Evolutionary conservation across 2,797 vertebrate genomes (phyloP).

Genomic region (Halcyon leucocephala): DNA sequence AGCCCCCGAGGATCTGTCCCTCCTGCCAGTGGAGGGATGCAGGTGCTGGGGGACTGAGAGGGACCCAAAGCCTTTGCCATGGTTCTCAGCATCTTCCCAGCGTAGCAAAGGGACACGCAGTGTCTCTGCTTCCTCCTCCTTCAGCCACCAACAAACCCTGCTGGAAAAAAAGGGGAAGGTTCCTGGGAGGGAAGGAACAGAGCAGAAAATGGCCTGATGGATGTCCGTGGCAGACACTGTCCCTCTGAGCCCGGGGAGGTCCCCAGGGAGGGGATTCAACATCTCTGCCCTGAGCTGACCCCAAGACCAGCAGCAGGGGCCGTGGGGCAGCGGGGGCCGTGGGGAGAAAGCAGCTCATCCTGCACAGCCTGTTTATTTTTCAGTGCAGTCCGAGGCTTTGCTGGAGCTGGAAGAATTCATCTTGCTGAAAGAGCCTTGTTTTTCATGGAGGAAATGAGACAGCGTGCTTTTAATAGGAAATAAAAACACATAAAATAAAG

Average conservation of each 20-base stretch:
- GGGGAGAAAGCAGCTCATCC: background rate
- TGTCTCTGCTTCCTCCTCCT: background rate
- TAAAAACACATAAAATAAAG: conserved; percentile 45
- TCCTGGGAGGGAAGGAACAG: background rate
- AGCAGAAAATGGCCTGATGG: rapidly evolving
- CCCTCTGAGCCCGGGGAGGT: background rate
- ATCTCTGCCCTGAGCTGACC: background rate
- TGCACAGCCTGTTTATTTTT: background rate
- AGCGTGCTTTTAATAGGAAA: conserved; percentile 36
- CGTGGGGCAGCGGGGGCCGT: background rate
- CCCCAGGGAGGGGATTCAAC: background rate
- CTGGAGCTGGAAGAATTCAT: background rate
- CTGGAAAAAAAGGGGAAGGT: background rate
- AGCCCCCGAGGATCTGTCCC: background rate
- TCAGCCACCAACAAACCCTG: background rate
- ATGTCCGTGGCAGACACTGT: background rate
- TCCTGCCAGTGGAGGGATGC: background rate
- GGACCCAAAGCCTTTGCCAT: background rate
- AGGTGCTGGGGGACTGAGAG: background rate
- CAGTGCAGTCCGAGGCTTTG: background rate
- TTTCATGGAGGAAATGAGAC: conserved; percentile 59
- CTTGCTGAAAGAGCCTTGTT: conserved; percentile 30
- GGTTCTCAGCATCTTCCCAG: background rate
- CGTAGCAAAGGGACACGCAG: background rate
- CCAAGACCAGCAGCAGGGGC: background rate